A percentile compares a stretch with the other conserved stretches of the same genome.
phyloP scores from a whole-genome alignment of 64 coral and sea anemone genomes.

The Actinia tenebrosa region DNA sequence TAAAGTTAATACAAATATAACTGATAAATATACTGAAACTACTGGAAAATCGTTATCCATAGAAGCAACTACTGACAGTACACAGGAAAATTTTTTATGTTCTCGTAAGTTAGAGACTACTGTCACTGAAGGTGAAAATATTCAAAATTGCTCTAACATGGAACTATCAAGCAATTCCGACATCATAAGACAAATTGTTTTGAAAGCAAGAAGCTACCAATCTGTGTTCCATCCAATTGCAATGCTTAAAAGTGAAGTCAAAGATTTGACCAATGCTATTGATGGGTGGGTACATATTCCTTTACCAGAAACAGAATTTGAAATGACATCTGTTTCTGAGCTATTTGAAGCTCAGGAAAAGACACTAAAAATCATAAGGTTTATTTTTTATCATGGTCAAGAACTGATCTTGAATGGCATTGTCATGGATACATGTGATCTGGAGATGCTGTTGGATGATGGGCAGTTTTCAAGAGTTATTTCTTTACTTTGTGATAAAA shows the following conservation, averaged over 20 bases:
- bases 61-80: not conserved
- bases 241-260: slow-evolving; percentile 25
- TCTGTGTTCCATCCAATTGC: slow-evolving; percentile 74
- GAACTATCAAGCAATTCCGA: not conserved
- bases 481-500: not conserved
- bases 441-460: not conserved
- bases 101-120: not conserved
- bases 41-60: not conserved
- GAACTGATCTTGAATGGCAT: not conserved
- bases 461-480: not conserved
- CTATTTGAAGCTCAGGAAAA: not conserved
- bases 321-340: not conserved
- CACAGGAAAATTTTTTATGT: not conserved
- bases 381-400: not conserved
- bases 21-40: not conserved
- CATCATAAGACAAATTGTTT: not conserved
- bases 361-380: not conserved
- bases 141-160: not conserved
- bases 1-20: too few species aligned
- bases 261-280: slow-evolving; percentile 22
- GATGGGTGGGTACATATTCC: slow-evolving; percentile 59
- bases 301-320: slow-evolving; percentile 32
- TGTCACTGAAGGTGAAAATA: not conserved
- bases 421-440: not conserved
- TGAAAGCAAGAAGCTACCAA: slow-evolving; percentile 35